These are phyloP conservation scores for Eudemis profundana DNA, from an alignment of 2,888 invertebrate species.

Conservation along the genomic window DNA sequence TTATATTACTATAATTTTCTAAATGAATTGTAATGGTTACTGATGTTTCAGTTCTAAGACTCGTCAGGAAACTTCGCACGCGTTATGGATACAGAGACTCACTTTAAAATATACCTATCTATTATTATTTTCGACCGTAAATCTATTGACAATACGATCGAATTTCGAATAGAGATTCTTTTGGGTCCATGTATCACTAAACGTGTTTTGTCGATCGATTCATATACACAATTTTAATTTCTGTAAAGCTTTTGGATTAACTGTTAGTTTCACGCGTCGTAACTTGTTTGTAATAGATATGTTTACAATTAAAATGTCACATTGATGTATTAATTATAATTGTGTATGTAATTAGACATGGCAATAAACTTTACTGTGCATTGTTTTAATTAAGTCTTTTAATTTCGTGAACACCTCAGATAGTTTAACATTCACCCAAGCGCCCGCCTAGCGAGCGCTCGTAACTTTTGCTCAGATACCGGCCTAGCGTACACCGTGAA, in stretches of 20 bases:
- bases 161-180: background rate
- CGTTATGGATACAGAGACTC: background rate
- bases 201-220: slow-evolving; percentile 62
- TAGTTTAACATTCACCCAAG: too few species aligned
- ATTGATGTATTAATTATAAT: slow-evolving; percentile 75
- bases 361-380: slow-evolving; percentile 73
- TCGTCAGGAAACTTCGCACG: slow-evolving; percentile 58
- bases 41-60: slow-evolving; percentile 79
- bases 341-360: slow-evolving; percentile 82
- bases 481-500: too few species aligned
- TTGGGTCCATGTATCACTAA: background rate
- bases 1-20: slow-evolving; percentile 62
- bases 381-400: slow-evolving; percentile 61
- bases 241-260: slow-evolving; percentile 51
- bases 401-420: slow-evolving; percentile 1
- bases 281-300: slow-evolving; percentile 31
- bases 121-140: background rate
- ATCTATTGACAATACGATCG: background rate
- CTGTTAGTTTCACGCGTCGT: slow-evolving; percentile 33
- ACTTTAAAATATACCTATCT: background rate
- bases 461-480: too few species aligned
- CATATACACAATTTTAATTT: slow-evolving; percentile 82
- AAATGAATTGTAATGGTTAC: slow-evolving; percentile 53
- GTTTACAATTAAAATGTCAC: slow-evolving; percentile 53
- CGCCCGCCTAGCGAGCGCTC: too few species aligned